Evolutionary conservation across 2,113 vertebrate species (phyloP), one percentile per base, ranked within the genome.

Genomic region (Tychaedon coryphoeus): DNA sequence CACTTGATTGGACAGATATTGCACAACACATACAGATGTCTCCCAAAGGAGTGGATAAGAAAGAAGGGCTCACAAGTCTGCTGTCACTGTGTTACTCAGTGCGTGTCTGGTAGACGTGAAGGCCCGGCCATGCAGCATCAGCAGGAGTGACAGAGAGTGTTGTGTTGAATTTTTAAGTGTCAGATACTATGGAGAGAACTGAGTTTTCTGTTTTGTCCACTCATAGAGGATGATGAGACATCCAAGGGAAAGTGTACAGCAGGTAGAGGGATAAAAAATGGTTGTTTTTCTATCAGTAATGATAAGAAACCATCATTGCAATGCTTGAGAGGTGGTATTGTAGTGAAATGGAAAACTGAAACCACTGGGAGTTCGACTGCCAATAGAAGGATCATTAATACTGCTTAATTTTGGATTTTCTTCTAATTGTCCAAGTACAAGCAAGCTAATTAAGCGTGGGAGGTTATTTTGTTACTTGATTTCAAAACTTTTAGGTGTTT

Each of bases 271-370:
- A 40, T 10, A n/a, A 43, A 74, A 90, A 88, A 56, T 2, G 3
- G 13, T 42, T 34, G 6, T 14, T 8, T 58, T 67, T 51, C 62
- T 58, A 26, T 58, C 12, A 33, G 18, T 26, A 26, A 34, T 51
- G 11, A 3, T 34, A 58, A 91, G 77, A 50, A 60, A 40, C 78
- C 84, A 51, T 36, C 43, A 67, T 38, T 86, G 29, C 50, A 43
- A 19, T 61, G 34, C 33, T 82, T 78, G 65, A 93, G 80, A 86
- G 50, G 29, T 89, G 42, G 10, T 65, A 64, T 88, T 93, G 57
- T 84, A 72, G 51, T 40, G 23, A 97, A 97, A 93, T 50, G 25
- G 87, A 96, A 89, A 95, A 95, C 47, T 57, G 88, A 91, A 87
- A 85, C 79, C 73, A 92, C 88, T 91, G 76, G 34, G 42, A 92